Percentiles rank a stretch among this genome's conserved stretches.
Conservation (phyloP, 2,888 invertebrate genomes). For the Muscina levida region DNA sequence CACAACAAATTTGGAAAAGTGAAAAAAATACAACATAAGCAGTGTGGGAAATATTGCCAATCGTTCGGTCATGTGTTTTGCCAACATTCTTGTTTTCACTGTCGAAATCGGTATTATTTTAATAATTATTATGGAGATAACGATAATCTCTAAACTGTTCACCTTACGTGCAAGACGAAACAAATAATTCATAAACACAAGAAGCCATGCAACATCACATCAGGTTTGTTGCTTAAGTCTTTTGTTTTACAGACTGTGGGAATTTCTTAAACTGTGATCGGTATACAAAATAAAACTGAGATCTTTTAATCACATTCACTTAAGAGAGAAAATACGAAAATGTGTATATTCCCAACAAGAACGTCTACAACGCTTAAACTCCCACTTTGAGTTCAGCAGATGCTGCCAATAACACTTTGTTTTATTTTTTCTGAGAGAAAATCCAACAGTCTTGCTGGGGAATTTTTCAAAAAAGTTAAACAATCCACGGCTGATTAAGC, state of each 20-base stretch:
- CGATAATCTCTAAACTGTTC: constrained; percentile 43
- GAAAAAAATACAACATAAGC: constrained; percentile 24
- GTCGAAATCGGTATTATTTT: constrained; percentile 29
- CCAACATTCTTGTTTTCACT: constrained; percentile 28
- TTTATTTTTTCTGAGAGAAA: background rate
- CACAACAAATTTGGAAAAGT: no score
- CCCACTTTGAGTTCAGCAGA: constrained; percentile 42
- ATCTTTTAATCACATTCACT: constrained; percentile 34
- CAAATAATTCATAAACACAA: no score
- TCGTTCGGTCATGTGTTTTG: constrained; percentile 27
- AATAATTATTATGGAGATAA: constrained; percentile 43
- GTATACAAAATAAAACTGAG: background rate
- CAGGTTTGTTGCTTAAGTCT: constrained; percentile 54
- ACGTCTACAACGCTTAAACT: constrained; percentile 4
- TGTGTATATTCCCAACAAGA: constrained; percentile 4
- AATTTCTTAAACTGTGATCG: constrained; percentile 23
- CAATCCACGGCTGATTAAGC: constrained; percentile 59
- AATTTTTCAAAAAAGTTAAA: constrained; percentile 25
- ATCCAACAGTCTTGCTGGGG: background rate
- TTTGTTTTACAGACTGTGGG: constrained; percentile 45
- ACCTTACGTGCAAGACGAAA: background rate
- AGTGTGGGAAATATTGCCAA: constrained; percentile 40
- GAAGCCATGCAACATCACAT: background rate
- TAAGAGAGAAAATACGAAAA: background rate
- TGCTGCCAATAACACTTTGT: constrained; percentile 31